These are phyloP conservation scores for Cottoperca gobio DNA, from an alignment of 2,797 vertebrate genomes.

Conservation along the genomic window DNA sequence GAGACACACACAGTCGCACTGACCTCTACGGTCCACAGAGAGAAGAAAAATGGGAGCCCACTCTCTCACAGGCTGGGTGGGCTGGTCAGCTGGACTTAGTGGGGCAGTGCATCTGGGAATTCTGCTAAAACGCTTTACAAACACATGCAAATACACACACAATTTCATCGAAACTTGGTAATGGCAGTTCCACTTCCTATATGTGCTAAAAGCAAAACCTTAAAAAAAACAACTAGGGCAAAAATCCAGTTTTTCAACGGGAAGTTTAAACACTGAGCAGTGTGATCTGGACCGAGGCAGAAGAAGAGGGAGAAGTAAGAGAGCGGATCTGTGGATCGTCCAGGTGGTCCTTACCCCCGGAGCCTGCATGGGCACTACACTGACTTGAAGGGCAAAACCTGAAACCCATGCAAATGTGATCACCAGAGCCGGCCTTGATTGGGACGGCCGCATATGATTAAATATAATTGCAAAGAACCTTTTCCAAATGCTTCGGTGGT, in stretches of 20 bases:
- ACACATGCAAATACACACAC: conserved; percentile 32
- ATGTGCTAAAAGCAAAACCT: neutral
- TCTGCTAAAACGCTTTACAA: conserved; percentile 75
- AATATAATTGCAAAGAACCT: conserved; percentile 85
- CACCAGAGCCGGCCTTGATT: conserved; percentile 82
- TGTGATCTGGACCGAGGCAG: neutral
- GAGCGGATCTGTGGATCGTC: conserved; percentile 54
- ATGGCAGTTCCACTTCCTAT: neutral
- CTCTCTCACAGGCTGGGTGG: conserved; percentile 85
- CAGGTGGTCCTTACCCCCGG: conserved; percentile 81
- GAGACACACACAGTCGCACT: conserved; percentile 34
- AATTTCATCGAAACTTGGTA: conserved; percentile 10
- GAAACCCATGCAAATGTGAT: conserved; percentile 87
- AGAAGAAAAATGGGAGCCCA: conserved; percentile 78
- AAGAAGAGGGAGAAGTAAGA: neutral
- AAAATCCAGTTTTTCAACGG: neutral
- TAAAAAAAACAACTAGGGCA: neutral
- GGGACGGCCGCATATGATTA: conserved; percentile 85
- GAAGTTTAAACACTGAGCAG: neutral
- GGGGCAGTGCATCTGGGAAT: conserved; percentile 73
- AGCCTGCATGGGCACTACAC: conserved; percentile 65
- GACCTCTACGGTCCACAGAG: conserved; percentile 67
- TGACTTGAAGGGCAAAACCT: conserved; percentile 79
- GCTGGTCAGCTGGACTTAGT: conserved; percentile 77
- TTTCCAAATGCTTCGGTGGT: conserved; percentile 82